Evolutionary conservation across 2,888 invertebrate species (phyloP).

Genomic region (Timandra comae): DNA sequence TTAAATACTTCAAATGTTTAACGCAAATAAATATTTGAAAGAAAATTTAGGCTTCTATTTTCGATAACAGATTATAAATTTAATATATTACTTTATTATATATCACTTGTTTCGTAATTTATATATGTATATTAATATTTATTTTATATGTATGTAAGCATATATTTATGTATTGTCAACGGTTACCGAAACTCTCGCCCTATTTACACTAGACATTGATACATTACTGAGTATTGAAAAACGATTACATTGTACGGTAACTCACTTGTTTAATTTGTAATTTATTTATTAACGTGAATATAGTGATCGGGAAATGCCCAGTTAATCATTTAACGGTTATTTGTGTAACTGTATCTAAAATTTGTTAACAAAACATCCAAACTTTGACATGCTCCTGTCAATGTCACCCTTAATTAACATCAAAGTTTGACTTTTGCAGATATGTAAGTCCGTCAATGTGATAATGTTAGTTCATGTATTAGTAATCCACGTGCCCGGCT

Average conservation of each 20-base stretch:
- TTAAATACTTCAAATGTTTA: too few relatives aligned
- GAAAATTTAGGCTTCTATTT: slow-evolving; percentile 2
- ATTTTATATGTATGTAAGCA: slow-evolving; percentile 54
- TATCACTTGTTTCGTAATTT: slow-evolving; percentile 37
- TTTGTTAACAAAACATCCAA: slow-evolving; percentile 58
- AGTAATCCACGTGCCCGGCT: slow-evolving; percentile 50
- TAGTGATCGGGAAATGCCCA: too few relatives aligned
- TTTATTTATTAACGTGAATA: too few relatives aligned
- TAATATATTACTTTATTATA: slow-evolving; percentile 21
- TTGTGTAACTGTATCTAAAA: slow-evolving; percentile 2
- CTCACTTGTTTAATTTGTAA: slow-evolving; percentile 14
- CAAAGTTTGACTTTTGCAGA: slow-evolving; percentile 70
- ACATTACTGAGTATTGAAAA: slow-evolving; percentile 55
- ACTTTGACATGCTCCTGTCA: slow-evolving; percentile 53
- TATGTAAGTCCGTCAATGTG: slow-evolving; percentile 25
- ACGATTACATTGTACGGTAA: slow-evolving; percentile 25
- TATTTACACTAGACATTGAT: slow-evolving; percentile 51
- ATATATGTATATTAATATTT: slow-evolving; percentile 45
- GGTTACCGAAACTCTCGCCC: slow-evolving; percentile 69
- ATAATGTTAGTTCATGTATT: slow-evolving; percentile 50
- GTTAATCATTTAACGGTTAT: too few relatives aligned
- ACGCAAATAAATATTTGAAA: slow-evolving; percentile 1
- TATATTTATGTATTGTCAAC: slow-evolving; percentile 68
- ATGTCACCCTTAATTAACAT: slow-evolving; percentile 32
- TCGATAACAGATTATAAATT: too few relatives aligned